Base-by-base conservation (phyloP, 2,888 invertebrate genomes). In the Agonopterix subpropinquella region DNA sequence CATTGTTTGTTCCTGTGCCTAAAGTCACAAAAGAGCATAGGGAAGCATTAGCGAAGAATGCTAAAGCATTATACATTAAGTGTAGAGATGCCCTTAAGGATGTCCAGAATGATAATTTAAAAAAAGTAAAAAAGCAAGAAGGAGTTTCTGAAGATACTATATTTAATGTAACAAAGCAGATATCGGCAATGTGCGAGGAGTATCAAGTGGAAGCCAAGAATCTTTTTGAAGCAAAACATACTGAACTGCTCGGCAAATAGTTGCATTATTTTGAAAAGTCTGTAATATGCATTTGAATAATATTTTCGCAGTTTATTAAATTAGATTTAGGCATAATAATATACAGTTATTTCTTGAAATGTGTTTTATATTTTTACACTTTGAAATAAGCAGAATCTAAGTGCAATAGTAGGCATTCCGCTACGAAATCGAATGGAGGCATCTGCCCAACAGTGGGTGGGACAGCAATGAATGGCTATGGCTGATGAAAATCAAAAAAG, bases 21-120 rank as follows among this genome's bases (percentile, higher is more conserved):
- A 97, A 96, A 80, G 94, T 99, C 0, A 98, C 98, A 0, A 95
- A 95, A 71, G 98, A 99, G 73, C 95, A 98, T 68, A 90, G 98
- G 58, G 98, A 98, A 81, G 91, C 90, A 52, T 86, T 99, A 51
- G 93, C 95, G 0, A 97, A 96, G 81, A 95, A 93, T 89, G 98
- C 98, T 0, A 97, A 96, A 81, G 85, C 89, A 0, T 67, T 96
- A 47, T 96, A 92, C 68, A 91, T 94, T 3, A 95, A 94, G 75
- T 94, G 95, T 57, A 92, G 94, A 66, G 94, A 95, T 72, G 78
- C 89, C 8, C 89, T 97, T 47, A 92, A 93, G 71, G 93, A 95
- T 53, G 87, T 94, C 1, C 95, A 96, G 70, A 94, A 92, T 66
- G 92, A 92, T 55, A 91, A 90, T 51, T 77, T 93, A 0, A 95